Percentiles rank a stretch among this genome's conserved stretches.
Evolutionary conservation across 2,113 vertebrate genomes (phyloP).

Genomic region (Paralichthys olivaceus): DNA sequence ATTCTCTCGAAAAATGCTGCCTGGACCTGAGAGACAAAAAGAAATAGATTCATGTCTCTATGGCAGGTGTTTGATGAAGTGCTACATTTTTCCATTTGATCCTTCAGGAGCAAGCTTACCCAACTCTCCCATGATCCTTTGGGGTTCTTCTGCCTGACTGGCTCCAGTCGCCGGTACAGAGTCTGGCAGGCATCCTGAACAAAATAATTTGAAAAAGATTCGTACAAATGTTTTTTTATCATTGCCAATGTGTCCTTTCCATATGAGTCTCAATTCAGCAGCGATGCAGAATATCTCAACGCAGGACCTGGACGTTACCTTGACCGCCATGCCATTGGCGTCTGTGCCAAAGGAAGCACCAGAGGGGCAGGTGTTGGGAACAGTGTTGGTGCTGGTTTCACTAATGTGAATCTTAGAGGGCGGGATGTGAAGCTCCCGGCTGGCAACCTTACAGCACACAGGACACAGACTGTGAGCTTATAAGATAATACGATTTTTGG

Average conservation of each 20-base stretch:
- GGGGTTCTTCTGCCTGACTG: constrained; percentile 85
- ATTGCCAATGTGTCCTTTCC: background rate
- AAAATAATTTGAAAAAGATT: background rate
- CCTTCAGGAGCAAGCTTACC: constrained; percentile 77
- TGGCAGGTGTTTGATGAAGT: background rate
- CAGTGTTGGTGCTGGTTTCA: constrained; percentile 86
- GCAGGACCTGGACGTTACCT: constrained; percentile 74
- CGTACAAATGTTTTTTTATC: background rate
- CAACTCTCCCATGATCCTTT: constrained; percentile 89
- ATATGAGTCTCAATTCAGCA: background rate
- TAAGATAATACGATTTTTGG: too few relatives aligned
- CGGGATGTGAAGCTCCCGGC: constrained; percentile 87
- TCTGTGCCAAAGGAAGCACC: constrained; percentile 88
- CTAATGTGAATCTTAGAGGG: constrained; percentile 85
- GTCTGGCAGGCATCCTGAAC: constrained; percentile 89
- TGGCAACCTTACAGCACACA: constrained; percentile 83
- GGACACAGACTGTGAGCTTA: background rate
- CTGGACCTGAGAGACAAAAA: constrained; percentile 73
- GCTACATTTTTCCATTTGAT: background rate
- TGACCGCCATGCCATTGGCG: constrained; percentile 90
- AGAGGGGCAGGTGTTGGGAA: constrained; percentile 87
- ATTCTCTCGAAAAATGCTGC: constrained; percentile 86
- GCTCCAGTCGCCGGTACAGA: constrained; percentile 87
- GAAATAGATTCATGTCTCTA: background rate
- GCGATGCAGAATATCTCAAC: background rate